Base-by-base conservation (phyloP, 2,888 invertebrate species). In the Chironomus riparius region DNA sequence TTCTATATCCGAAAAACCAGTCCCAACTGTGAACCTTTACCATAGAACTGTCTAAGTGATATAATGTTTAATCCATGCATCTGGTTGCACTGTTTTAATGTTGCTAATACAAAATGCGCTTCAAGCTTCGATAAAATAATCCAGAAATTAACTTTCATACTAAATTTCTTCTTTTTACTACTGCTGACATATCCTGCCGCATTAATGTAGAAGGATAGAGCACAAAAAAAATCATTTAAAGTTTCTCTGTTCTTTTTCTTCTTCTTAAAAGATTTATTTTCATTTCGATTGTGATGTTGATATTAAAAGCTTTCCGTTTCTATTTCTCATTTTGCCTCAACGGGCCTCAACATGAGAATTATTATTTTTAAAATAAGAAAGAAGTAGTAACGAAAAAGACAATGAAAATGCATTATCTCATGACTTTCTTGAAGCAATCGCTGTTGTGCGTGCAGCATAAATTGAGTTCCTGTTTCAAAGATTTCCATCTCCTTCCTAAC, bases 281-380 rank as follows among this genome's bases (percentile, higher is more conserved):
- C 47, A 47, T 74, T 74, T 62, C 68, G 72, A 50, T 70, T 62
- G 22, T n/a, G 18, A 48, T 15, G 24, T 56, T 47, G 72, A 73
- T 73, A 73, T 73, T 74, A 74, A 74, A 74, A 74, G 74, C 74
- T 68, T 68, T 74, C 74, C 74, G 74, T 24, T 68, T 74, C 62
- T 61, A 68, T 47, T 65, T 28, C n/a, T 48, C 24, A 18, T 72
- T 22, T 13, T 48, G 22, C 28, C 24, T 72, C 50, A 7, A 24
- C 56, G 15, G 22, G 22, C 28, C 24, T 72, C 50, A 7, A 24
- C 56, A 10, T 18, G 22, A 13, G 7, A 4, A 7, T 7, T 56
- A n/a, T 18, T 56, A 47, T 47, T 70, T 47, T 38, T n/a, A n/a
- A n/a, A n/a, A 50, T 7, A 48, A 50, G 21, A 24, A 18, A 65